Base-by-base conservation (phyloP, 2,797 vertebrate genomes). In the Eleutherodactylus coqui region DNA sequence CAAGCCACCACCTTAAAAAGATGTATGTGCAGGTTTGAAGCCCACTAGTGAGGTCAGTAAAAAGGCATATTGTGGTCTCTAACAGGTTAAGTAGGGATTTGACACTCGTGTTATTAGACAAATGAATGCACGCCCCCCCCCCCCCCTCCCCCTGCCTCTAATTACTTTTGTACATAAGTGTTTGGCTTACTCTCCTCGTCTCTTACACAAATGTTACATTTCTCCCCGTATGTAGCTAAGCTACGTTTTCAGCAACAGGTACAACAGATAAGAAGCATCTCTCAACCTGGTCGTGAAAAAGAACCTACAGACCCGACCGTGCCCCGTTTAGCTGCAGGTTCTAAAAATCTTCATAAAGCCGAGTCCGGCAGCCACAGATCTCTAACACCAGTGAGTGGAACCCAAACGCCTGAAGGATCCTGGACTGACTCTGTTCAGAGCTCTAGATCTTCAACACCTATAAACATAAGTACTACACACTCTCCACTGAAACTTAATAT, bases 181-280 rank as follows among this genome's bases (percentile, higher is more conserved):
- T 34, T 24, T 21, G 13, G 10, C 67, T 3, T 41, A 75, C 45
- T 76, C 53, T 76, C 29, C 16, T 4, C 60, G 17, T 19, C 10
- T 60, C 36, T 72, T 13, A 69, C 34, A 38, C 4, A 58, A 24
- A 11, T 47, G 11, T 21, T 85, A 32, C 34, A 17, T 55, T 24
- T 75, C 45, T 80, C 79, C 49, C 87, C 17, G 49, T 75, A 87
- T 27, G 14, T 41, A 95, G 94, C 75, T 16, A 89, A 91, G 84
- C 72, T 93, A 84, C 92, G 77, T 58, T 86, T 86, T 70, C 90
- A 87, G 80, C 89, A 90, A 43, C 90, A 90, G 78, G 86, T 89
- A 13, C 89, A 91, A 75, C 87, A 88, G 32, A 69, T 79, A 75
- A 79, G 85, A 29, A 75, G 69, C 4, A 16, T 88, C 47, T 83